Percentiles rank a stretch among this genome's conserved stretches.
Evolutionary conservation across 2,888 invertebrate genomes (phyloP).

Genomic region (Diadegma fenestrale): DNA sequence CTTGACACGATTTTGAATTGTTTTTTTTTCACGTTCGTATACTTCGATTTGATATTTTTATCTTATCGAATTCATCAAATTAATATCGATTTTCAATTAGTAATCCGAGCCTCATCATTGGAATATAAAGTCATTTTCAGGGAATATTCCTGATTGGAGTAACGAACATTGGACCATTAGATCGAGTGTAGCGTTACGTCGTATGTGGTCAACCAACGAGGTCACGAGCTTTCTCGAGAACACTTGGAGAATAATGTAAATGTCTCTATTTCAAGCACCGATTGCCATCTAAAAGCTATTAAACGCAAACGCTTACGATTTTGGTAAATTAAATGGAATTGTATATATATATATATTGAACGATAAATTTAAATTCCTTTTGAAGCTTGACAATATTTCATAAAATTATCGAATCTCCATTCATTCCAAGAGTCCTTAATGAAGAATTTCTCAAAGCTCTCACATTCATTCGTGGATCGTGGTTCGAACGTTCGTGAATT

Average conservation of each 20-base stretch:
- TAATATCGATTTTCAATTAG: too few species aligned
- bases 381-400: not conserved
- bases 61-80: too few species aligned
- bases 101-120: not conserved
- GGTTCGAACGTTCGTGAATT: not conserved
- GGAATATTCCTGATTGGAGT: slow-evolving; percentile 10
- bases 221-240: slow-evolving; percentile 27
- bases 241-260: slow-evolving; percentile 38
- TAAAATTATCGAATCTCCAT: not conserved
- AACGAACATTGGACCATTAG: slow-evolving; percentile 20
- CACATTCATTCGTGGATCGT: not conserved
- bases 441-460: not conserved
- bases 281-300: slow-evolving; percentile 13
- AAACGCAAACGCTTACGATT: not conserved
- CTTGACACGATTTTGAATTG: not conserved
- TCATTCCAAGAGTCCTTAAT: not conserved
- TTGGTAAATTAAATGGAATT: not conserved
- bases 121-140: slow-evolving; percentile 13
- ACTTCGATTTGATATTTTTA: too few species aligned
- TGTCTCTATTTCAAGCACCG: slow-evolving; percentile 22
- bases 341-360: not conserved
- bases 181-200: slow-evolving; percentile 6
- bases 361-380: not conserved
- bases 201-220: slow-evolving; percentile 35
- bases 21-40: not conserved